A percentile compares a stretch with the other conserved stretches of the same genome.
These are phyloP conservation scores for Callipepla squamata DNA, from an alignment of 2,113 vertebrate genomes.

Conservation along the genomic window DNA sequence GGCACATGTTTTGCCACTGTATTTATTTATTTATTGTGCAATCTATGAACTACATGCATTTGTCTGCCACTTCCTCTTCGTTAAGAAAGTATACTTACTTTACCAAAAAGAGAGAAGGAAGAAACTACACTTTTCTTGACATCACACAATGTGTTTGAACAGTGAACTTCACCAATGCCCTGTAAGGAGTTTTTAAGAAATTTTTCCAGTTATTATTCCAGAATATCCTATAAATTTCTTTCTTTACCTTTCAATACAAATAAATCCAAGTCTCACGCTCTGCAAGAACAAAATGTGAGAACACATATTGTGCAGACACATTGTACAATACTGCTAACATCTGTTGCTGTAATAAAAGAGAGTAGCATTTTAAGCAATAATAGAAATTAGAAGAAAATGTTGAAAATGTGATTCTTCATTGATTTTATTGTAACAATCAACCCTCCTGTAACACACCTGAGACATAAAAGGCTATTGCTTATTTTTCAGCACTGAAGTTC, in stretches of 20 bases:
- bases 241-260: conserved; percentile 18
- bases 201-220: neutral
- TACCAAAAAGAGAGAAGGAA: neutral
- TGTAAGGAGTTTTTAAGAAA: neutral
- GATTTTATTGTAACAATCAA: neutral
- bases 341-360: conserved; percentile 41
- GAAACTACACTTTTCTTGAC: neutral
- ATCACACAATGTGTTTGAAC: neutral
- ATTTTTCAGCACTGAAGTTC: neutral
- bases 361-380: neutral
- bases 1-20: neutral
- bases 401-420: neutral
- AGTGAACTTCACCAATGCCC: neutral
- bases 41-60: neutral
- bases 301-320: conserved; percentile 36
- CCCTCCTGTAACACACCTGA: neutral
- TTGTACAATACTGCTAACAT: conserved; percentile 28
- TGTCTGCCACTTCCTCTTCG: neutral
- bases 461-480: neutral
- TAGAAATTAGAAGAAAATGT: conserved; percentile 9
- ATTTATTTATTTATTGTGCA: neutral
- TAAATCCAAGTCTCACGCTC: neutral
- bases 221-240: neutral
- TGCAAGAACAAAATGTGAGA: conserved; percentile 53
- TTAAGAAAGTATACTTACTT: neutral